Percentiles rank a stretch among this genome's conserved stretches.
Evolutionary conservation across 2,797 vertebrate genomes (phyloP).

Genomic region (Loris lydekkerianus): DNA sequence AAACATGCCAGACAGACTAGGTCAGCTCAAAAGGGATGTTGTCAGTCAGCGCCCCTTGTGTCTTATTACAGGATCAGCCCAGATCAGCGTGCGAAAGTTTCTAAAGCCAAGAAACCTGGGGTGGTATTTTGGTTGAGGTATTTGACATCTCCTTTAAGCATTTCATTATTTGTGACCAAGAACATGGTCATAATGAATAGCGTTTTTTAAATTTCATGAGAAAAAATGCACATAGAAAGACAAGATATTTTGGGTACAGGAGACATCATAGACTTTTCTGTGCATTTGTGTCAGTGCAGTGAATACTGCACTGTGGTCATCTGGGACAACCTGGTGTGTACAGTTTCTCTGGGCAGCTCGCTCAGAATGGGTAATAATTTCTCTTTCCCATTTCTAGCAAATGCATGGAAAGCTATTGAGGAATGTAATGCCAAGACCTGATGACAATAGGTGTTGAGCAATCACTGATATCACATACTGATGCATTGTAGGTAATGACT

Average conservation of each 20-base stretch:
- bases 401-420: not conserved
- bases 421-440: not conserved
- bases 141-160: conserved; percentile 5
- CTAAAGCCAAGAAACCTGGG: not conserved
- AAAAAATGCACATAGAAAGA: not conserved
- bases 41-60: not conserved
- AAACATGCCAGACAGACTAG: not conserved
- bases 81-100: not conserved
- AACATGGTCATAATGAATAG: not conserved
- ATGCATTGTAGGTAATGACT: not conserved
- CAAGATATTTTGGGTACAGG: not conserved
- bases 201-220: not conserved
- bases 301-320: no score
- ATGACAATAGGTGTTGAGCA: not conserved
- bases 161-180: conserved; percentile 5
- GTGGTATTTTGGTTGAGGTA: not conserved
- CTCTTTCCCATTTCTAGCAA: not conserved
- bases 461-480: not conserved
- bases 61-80: not conserved
- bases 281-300: not conserved
- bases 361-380: not conserved
- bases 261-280: not conserved
- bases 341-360: not conserved
- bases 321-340: rapidly evolving
- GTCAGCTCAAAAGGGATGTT: not conserved